A percentile compares a stretch with the other conserved stretches of the same genome.
phyloP scores from a whole-genome alignment of 92 coral and sea anemone genomes.

The Bergia puertoricense region DNA sequence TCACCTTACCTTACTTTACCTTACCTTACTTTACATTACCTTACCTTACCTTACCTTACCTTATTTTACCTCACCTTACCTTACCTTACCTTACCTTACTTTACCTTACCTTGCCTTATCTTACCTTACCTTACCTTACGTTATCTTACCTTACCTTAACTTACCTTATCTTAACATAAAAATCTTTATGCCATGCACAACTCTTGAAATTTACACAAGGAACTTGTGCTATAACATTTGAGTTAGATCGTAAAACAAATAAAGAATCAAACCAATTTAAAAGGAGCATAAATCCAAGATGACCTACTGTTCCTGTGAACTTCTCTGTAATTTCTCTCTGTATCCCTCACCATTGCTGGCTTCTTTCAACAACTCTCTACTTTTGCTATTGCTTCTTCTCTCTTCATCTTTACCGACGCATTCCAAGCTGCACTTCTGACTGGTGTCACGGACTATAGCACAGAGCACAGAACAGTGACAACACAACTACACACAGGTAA shows the following conservation, averaged over 20 bases:
- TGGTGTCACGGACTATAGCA: not conserved
- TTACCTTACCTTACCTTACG: too few species aligned
- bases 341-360: not conserved
- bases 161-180: not conserved
- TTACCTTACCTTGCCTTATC: too few species aligned
- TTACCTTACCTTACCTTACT: too few species aligned
- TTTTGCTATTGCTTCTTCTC: not conserved
- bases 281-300: too few species aligned
- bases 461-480: constrained; percentile 15
- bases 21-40: too few species aligned
- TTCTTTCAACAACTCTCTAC: not conserved
- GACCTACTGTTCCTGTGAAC: too few species aligned
- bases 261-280: not conserved
- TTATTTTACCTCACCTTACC: too few species aligned
- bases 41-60: too few species aligned
- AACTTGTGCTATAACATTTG: not conserved
- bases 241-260: not conserved
- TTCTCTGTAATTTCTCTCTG: not conserved
- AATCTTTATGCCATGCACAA: not conserved
- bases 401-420: not conserved
- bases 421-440: constrained; percentile 9
- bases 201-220: not conserved
- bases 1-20: too few species aligned
- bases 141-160: too few species aligned
- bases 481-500: constrained; percentile 16